phyloP scores from a whole-genome alignment of 2,797 vertebrate genomes.

The Anguilla megastoma region DNA sequence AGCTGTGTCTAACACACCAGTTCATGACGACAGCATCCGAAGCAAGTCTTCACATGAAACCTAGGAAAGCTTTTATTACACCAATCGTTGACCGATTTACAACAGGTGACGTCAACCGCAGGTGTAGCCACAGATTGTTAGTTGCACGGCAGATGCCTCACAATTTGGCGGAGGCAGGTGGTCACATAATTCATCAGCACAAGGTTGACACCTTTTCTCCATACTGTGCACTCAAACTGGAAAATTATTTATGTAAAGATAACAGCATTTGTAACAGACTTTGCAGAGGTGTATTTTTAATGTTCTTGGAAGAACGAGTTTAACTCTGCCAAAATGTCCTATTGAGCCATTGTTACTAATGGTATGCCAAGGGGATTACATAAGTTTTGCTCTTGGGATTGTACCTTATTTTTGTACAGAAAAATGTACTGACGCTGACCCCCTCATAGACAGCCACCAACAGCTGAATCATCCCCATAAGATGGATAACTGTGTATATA shows the following conservation, averaged over 20 bases:
- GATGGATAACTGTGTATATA: slow-evolving; percentile 66
- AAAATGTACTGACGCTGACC: slow-evolving; percentile 19
- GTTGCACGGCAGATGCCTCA: slow-evolving; percentile 22
- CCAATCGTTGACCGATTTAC: background rate
- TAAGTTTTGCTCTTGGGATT: background rate
- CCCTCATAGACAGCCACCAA: slow-evolving; percentile 53
- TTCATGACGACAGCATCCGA: background rate
- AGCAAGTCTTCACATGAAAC: background rate
- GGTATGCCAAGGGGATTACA: background rate
- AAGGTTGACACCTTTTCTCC: slow-evolving; percentile 12
- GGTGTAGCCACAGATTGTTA: background rate
- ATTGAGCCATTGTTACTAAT: background rate
- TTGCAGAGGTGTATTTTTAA: slow-evolving; percentile 20
- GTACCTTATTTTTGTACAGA: slow-evolving; percentile 31
- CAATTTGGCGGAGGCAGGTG: background rate
- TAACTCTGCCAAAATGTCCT: background rate
- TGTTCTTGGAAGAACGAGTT: background rate
- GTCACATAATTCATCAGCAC: background rate
- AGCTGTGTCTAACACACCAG: background rate
- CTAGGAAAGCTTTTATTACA: background rate
- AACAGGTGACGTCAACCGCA: background rate
- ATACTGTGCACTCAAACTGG: background rate
- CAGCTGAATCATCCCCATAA: background rate
- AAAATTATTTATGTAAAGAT: slow-evolving; percentile 4
- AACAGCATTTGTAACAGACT: background rate